These are phyloP conservation scores for Dendrocincla tyrannina DNA, from an alignment of 2,797 vertebrate genomes.

Conservation along the genomic window DNA sequence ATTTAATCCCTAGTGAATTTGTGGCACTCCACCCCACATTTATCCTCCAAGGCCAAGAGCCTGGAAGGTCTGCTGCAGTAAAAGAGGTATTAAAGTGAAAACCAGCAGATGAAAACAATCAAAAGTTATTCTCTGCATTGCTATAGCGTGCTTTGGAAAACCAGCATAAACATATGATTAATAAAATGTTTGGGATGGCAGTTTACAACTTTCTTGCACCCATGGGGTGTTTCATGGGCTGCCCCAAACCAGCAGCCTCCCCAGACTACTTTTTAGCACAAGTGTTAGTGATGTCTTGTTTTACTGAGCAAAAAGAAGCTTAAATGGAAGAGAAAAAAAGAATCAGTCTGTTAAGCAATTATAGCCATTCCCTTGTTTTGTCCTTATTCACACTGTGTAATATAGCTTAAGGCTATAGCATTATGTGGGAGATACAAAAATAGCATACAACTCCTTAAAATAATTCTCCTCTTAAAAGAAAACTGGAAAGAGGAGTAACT, in stretches of 20 bases:
- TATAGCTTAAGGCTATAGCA: not conserved
- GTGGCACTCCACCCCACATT: not conserved
- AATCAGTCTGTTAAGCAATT: not conserved
- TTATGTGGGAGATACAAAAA: not conserved
- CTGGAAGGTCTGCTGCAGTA: not conserved
- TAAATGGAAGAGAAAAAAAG: not conserved
- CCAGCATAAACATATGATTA: not conserved
- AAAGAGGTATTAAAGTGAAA: not conserved
- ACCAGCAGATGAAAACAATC: not conserved
- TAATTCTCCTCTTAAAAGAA: not conserved
- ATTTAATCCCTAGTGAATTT: not conserved
- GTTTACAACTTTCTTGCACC: not conserved
- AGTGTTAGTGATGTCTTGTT: not conserved
- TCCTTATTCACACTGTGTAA: not conserved
- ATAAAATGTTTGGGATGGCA: not conserved
- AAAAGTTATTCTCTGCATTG: not conserved
- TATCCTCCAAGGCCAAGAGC: not conserved
- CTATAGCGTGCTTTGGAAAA: not conserved
- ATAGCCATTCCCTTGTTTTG: not conserved
- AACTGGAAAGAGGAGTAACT: not conserved
- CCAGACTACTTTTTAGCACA: not conserved
- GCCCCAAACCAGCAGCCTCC: not conserved
- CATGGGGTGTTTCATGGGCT: not conserved
- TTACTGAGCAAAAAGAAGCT: not conserved
- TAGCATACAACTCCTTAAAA: not conserved